These are phyloP conservation scores for Lichenostomus cassidix DNA, from an alignment of 2,113 vertebrate species.

Conservation along the genomic window DNA sequence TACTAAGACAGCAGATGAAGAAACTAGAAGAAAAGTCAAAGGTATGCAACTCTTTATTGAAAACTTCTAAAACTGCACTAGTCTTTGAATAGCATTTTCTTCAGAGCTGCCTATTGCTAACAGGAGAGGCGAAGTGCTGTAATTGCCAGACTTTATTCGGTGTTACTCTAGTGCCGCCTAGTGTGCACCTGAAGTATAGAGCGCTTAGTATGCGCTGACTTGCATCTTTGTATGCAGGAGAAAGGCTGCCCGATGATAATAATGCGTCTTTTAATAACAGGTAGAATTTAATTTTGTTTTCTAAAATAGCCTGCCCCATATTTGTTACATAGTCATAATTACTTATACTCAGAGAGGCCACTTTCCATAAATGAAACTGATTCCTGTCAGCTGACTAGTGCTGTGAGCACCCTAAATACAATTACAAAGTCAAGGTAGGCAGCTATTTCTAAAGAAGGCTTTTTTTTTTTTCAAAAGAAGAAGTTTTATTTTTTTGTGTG, in stretches of 20 bases:
- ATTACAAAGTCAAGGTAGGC: neutral
- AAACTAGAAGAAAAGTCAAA: constrained; percentile 96
- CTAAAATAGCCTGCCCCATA: neutral
- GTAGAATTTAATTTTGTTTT: neutral
- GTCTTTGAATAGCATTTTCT: neutral
- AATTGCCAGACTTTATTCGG: neutral
- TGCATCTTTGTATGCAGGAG: neutral
- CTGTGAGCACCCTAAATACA: neutral
- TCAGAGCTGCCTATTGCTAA: neutral
- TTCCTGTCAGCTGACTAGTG: neutral
- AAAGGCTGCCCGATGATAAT: neutral
- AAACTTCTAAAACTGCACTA: neutral
- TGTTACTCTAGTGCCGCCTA: constrained; percentile 80
- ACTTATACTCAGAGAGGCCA: neutral
- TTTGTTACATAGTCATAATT: neutral
- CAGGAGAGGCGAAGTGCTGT: neutral
- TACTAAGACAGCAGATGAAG: constrained; percentile 94
- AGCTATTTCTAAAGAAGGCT: neutral
- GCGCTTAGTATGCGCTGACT: neutral
- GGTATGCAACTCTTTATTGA: constrained; percentile 73
- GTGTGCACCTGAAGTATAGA: constrained; percentile 35
- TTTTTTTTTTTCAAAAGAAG: neutral
- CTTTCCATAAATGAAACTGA: neutral
- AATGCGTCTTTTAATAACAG: neutral
- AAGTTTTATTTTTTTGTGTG: neutral